These are phyloP conservation scores for Isurus oxyrinchus DNA, from an alignment of 2,113 vertebrate species.

Conservation along the genomic window DNA sequence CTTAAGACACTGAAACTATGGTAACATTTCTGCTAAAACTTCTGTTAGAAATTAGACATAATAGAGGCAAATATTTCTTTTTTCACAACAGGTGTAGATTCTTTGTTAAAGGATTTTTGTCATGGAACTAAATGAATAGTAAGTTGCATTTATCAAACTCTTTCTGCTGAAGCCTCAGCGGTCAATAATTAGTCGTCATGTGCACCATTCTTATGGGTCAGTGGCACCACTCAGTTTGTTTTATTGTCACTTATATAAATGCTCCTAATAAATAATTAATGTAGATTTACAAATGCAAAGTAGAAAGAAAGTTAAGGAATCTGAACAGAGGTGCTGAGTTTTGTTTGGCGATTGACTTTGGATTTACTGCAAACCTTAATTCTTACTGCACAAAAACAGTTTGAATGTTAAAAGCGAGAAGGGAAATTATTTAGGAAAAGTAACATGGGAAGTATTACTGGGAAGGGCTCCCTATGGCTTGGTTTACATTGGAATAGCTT, in stretches of 20 bases:
- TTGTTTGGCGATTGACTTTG: background rate
- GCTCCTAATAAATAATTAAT: background rate
- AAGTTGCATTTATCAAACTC: background rate
- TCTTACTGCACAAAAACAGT: background rate
- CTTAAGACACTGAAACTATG: background rate
- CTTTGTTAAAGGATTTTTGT: background rate
- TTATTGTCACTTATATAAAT: background rate
- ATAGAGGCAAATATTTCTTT: background rate
- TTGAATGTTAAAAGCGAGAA: background rate
- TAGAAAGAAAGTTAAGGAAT: background rate
- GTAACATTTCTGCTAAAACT: conserved; percentile 1
- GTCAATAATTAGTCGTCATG: conserved; percentile 7
- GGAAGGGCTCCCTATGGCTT: background rate
- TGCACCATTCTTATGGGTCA: background rate
- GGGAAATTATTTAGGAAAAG: background rate
- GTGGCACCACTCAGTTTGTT: background rate
- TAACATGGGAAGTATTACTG: background rate
- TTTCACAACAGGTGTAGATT: background rate
- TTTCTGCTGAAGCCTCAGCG: background rate
- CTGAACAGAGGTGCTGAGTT: background rate
- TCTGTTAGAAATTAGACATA: background rate
- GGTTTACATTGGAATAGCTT: background rate
- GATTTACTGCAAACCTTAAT: background rate
- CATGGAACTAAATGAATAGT: background rate
- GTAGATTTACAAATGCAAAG: background rate